Percentiles rank a stretch among this genome's conserved stretches.
Conservation (phyloP, 2,113 vertebrate genomes). For the Ochotona curzoniae region DNA sequence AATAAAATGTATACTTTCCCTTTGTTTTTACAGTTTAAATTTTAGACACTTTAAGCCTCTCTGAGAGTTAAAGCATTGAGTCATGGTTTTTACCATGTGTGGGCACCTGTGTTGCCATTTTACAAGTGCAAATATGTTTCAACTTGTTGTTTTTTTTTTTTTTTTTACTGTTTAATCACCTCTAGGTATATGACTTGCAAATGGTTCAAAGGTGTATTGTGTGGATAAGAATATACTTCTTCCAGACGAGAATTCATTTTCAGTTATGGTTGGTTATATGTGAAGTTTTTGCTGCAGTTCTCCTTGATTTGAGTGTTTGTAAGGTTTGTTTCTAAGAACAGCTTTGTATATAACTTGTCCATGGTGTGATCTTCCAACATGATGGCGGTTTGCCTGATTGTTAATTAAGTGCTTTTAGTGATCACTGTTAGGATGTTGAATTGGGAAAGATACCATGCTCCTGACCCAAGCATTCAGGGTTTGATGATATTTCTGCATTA, state of each 20-base stretch:
- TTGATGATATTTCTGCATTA: neutral
- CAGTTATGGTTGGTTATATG: neutral
- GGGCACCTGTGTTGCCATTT: neutral
- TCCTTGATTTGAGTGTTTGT: neutral
- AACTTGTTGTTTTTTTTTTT: conserved; percentile 22
- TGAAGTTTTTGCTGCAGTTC: conserved; percentile 32
- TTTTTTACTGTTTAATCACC: conserved; percentile 43
- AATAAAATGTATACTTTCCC: neutral
- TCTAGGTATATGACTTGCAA: conserved; percentile 1
- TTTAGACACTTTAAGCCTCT: conserved; percentile 52
- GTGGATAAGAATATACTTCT: neutral
- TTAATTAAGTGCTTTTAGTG: conserved; percentile 28
- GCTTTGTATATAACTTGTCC: conserved; percentile 9
- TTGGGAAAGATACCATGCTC: neutral
- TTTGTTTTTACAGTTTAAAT: conserved; percentile 22
- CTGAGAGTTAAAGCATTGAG: conserved; percentile 13
- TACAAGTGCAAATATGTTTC: conserved; percentile 11
- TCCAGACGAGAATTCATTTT: conserved; percentile 26
- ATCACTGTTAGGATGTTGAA: neutral
- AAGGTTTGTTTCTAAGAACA: conserved; percentile 14
- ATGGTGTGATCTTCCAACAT: neutral
- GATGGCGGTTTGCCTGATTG: neutral
- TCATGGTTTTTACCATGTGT: neutral
- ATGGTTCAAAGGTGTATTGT: neutral
- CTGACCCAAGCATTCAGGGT: neutral